Conservation (phyloP, 2,888 invertebrate species). For the Arge pagana region DNA sequence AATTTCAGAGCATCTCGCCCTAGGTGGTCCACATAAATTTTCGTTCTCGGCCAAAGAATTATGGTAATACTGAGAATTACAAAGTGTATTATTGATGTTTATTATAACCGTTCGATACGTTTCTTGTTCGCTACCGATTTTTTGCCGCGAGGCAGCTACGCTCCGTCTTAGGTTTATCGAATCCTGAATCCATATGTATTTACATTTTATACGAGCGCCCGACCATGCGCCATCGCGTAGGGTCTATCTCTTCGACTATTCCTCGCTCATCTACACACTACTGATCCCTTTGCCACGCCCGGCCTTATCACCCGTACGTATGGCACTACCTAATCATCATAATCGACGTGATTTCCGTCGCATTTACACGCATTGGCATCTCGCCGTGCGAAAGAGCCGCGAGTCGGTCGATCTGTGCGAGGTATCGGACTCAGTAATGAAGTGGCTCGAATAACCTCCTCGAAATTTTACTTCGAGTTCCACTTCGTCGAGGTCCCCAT, state of each 20-base stretch:
- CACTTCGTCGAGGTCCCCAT: slow-evolving; percentile 8
- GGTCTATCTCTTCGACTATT: too few species aligned
- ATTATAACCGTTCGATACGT: slow-evolving; percentile 40
- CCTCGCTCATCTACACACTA: too few species aligned
- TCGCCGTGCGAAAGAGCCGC: too few species aligned
- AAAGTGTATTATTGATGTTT: slow-evolving; percentile 55
- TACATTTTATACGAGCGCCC: background rate
- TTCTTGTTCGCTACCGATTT: slow-evolving; percentile 3
- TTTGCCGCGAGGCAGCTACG: slow-evolving; percentile 9
- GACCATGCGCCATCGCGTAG: background rate
- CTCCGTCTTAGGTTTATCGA: background rate
- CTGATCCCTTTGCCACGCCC: too few species aligned
- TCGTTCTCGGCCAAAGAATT: slow-evolving; percentile 45
- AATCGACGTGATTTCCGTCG: too few species aligned
- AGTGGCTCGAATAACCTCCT: slow-evolving; percentile 11
- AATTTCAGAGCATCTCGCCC: slow-evolving; percentile 31
- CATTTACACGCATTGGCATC: too few species aligned
- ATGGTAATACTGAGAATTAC: slow-evolving; percentile 52
- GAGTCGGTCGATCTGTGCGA: too few species aligned
- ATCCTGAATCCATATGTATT: background rate
- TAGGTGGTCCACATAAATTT: slow-evolving; percentile 55
- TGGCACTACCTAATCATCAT: too few species aligned
- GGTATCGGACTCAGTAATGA: background rate
- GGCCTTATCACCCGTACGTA: too few species aligned
- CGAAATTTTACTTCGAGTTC: slow-evolving; percentile 7